These are phyloP conservation scores for Sarcophaga variegata DNA, from an alignment of 2,888 invertebrate species.

Conservation along the genomic window DNA sequence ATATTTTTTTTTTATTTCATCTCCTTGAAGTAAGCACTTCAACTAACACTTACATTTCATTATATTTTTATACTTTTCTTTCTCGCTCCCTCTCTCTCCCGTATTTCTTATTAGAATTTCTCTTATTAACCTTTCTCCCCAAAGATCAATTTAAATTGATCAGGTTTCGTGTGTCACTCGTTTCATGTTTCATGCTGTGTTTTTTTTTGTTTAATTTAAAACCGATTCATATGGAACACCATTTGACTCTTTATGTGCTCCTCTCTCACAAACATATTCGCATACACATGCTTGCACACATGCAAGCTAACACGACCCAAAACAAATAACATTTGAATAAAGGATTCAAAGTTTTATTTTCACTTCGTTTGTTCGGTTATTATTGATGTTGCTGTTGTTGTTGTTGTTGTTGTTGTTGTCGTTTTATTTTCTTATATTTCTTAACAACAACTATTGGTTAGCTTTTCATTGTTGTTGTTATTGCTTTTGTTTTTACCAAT, in stretches of 20 bases:
- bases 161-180: constrained; percentile 3
- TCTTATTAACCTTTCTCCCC: not conserved
- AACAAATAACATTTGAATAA: not conserved
- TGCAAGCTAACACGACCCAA: not conserved
- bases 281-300: not conserved
- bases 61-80: no score
- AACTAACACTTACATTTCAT: no score
- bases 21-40: no score
- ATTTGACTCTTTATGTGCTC: not conserved
- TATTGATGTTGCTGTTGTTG: no score
- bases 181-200: not conserved
- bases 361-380: no score
- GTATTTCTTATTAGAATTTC: not conserved
- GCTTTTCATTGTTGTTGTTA: constrained; percentile 8
- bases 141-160: constrained; percentile 35
- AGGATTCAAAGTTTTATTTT: constrained; percentile 25
- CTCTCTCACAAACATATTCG: no score
- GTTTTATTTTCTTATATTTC: not conserved
- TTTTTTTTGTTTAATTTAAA: not conserved
- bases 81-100: not conserved
- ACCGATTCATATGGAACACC: no score
- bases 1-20: no score
- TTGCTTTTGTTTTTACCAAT: no score
- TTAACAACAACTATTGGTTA: constrained; percentile 9
- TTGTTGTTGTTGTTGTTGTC: not conserved